Percentiles rank a stretch among this genome's conserved stretches.
Conservation (phyloP, 2,113 vertebrate species). For the Passer domesticus region DNA sequence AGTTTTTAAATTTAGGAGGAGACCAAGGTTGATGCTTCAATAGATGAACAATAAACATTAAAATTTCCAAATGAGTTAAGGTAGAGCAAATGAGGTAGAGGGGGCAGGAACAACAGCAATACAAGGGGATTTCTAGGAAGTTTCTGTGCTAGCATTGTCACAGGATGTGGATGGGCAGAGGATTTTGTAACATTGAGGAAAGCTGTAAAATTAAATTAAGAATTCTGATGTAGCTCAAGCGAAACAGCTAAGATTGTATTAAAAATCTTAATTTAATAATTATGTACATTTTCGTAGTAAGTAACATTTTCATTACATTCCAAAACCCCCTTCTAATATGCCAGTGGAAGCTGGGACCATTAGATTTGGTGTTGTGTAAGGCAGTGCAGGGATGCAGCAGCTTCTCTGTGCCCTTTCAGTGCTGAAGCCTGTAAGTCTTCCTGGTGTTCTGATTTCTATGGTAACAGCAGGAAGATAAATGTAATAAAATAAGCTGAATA, state of each 20-base stretch:
- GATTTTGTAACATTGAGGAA: background rate
- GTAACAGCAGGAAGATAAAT: constrained; percentile 45
- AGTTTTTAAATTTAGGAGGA: background rate
- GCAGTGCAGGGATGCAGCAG: constrained; percentile 11
- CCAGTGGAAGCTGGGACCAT: background rate
- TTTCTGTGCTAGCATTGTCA: background rate
- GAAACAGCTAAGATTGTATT: background rate
- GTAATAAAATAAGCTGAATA: constrained; percentile 18
- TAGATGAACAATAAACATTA: background rate
- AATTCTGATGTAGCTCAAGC: background rate
- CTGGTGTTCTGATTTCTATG: constrained; percentile 59
- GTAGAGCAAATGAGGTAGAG: background rate
- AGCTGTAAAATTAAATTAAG: background rate
- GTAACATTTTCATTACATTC: background rate
- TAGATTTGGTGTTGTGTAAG: background rate
- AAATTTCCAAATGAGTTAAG: background rate
- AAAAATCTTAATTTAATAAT: background rate
- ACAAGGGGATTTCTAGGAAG: background rate
- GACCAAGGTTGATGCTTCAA: background rate
- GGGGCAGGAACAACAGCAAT: background rate
- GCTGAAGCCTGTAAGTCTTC: constrained; percentile 36
- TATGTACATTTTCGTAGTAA: background rate
- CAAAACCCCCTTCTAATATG: background rate
- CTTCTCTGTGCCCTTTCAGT: constrained; percentile 26
- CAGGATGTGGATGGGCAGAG: background rate